These are phyloP conservation scores for Dynastes maya DNA, from an alignment of 2,888 invertebrate genomes.

Conservation along the genomic window DNA sequence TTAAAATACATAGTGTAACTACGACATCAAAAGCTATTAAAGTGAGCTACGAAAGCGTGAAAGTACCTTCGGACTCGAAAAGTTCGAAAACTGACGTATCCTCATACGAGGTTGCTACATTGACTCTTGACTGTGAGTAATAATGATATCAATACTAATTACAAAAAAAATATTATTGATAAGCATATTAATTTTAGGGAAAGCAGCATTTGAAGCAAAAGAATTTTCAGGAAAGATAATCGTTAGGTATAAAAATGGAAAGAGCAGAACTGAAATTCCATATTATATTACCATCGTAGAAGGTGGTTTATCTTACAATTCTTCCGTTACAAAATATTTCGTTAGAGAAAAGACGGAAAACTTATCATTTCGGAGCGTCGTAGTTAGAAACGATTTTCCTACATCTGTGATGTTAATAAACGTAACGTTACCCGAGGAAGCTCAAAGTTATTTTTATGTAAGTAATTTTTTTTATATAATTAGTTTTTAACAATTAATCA, in stretches of 20 bases:
- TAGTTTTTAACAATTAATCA: too few relatives aligned
- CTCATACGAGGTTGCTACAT: constrained; percentile 76
- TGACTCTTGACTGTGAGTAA: constrained; percentile 81
- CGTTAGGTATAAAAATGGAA: constrained; percentile 72
- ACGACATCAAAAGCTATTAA: constrained; percentile 79
- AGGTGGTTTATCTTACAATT: constrained; percentile 75
- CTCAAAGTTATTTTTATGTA: constrained; percentile 77
- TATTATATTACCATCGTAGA: constrained; percentile 76
- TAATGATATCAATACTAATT: background rate
- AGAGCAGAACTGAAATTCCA: constrained; percentile 75
- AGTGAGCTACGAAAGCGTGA: constrained; percentile 79
- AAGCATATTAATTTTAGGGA: constrained; percentile 69
- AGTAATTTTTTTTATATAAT: constrained; percentile 51
- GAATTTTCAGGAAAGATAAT: constrained; percentile 75
- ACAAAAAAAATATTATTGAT: background rate
- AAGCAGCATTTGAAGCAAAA: constrained; percentile 72
- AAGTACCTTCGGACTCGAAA: constrained; percentile 78
- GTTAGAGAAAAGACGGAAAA: constrained; percentile 71
- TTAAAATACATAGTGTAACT: constrained; percentile 77
- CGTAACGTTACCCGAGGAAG: constrained; percentile 77
- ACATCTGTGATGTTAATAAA: constrained; percentile 83
- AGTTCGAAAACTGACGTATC: constrained; percentile 67
- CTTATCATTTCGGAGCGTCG: constrained; percentile 68
- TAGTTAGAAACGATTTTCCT: constrained; percentile 82
- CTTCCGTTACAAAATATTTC: constrained; percentile 72